Evolutionary conservation across 2,113 vertebrate species (phyloP).

Genomic region (Shinisaurus crocodilurus): DNA sequence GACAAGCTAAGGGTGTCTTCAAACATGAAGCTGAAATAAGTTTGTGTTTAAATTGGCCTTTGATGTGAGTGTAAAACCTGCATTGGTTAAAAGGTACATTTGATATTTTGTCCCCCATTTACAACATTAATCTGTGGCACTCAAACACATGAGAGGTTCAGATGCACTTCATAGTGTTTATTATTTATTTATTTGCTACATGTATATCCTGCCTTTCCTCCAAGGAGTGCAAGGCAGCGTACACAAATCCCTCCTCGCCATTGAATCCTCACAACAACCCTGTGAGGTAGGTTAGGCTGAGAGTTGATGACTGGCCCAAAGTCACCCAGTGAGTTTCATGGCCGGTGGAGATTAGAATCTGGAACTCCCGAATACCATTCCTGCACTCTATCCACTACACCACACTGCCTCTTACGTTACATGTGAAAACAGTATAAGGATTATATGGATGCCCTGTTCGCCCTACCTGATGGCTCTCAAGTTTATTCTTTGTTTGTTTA

Average conservation of each 20-base stretch:
- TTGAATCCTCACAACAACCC: too few relatives aligned
- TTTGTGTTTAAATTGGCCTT: constrained; percentile 9
- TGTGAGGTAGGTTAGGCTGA: too few relatives aligned
- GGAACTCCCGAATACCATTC: too few relatives aligned
- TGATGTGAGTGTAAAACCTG: neutral
- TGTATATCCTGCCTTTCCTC: neutral
- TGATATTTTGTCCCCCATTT: neutral
- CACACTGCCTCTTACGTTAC: too few relatives aligned
- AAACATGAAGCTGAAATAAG: neutral
- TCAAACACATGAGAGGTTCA: neutral
- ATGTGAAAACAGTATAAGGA: neutral
- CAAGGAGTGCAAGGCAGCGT: too few relatives aligned
- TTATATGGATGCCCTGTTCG: neutral
- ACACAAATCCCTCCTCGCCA: too few relatives aligned
- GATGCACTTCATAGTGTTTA: neutral
- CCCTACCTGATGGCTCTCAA: neutral
- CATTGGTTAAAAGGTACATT: neutral
- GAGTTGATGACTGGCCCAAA: too few relatives aligned
- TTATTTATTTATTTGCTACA: too few relatives aligned
- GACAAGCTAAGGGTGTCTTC: neutral
- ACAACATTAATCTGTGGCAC: neutral
- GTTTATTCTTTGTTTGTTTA: neutral
- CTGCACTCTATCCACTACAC: too few relatives aligned
- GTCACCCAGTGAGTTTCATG: too few relatives aligned
- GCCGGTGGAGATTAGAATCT: too few relatives aligned